phyloP scores from a whole-genome alignment of 1,140 invertebrate genomes.

The Euura lappo region DNA sequence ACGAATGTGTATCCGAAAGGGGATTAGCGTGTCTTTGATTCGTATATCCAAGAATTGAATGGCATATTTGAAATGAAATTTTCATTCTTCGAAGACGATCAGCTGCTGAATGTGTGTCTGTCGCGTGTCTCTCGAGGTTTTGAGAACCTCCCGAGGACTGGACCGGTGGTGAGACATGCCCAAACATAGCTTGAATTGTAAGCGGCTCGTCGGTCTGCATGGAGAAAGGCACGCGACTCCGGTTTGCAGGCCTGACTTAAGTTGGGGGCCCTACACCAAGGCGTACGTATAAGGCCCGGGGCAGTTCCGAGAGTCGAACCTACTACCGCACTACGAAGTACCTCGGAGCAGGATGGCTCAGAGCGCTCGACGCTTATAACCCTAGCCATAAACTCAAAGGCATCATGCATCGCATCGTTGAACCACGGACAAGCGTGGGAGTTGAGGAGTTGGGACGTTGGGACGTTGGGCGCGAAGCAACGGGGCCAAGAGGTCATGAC shows the following conservation, averaged over 20 bases:
- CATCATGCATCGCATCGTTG: background rate
- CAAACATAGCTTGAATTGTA: constrained; percentile 8
- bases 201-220: background rate
- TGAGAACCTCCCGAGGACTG: background rate
- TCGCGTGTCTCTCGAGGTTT: background rate
- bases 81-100: no score
- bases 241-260: background rate
- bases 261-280: background rate
- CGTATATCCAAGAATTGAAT: no score
- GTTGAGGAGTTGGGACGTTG: background rate
- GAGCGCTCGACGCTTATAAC: background rate
- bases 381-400: no score
- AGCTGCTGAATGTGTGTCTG: no score
- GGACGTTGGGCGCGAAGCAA: background rate
- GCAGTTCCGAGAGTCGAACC: background rate
- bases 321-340: background rate
- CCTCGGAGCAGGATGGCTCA: background rate
- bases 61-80: no score
- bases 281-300: background rate
- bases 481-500: constrained; percentile 6
- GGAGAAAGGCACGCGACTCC: constrained; percentile 8
- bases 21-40: no score
- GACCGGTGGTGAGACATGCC: constrained; percentile 11
- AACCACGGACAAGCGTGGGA: background rate
- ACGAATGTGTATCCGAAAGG: no score